Evolutionary conservation across 2,797 vertebrate genomes (phyloP).

Genomic region (Periophthalmus magnuspinnatus): DNA sequence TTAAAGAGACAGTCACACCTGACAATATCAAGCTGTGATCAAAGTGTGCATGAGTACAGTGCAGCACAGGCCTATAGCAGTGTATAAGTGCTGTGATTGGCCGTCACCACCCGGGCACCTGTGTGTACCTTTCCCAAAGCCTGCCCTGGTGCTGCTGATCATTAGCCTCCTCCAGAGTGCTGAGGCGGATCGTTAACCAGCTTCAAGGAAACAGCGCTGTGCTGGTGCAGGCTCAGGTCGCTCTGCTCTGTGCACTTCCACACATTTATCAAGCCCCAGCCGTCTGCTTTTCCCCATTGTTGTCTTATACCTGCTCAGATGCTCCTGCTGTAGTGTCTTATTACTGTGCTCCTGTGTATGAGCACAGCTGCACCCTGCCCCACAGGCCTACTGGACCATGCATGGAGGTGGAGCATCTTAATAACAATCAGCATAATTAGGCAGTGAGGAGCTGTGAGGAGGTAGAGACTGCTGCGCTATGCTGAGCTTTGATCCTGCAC

Average conservation of each 20-base stretch:
- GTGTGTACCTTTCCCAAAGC: constrained; percentile 64
- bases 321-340: constrained; percentile 11
- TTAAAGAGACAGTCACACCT: constrained; percentile 53
- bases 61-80: constrained; percentile 24
- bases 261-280: constrained; percentile 55
- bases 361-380: constrained; percentile 25
- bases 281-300: constrained; percentile 40
- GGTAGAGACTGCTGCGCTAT: constrained; percentile 6
- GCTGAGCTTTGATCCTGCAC: constrained; percentile 51
- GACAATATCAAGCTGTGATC: constrained; percentile 61
- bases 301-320: constrained; percentile 28
- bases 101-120: constrained; percentile 56
- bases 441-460: constrained; percentile 11
- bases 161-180: constrained; percentile 62
- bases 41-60: constrained; percentile 57
- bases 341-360: not conserved
- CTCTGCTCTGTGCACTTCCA: constrained; percentile 47
- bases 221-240: constrained; percentile 52
- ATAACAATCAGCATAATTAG: constrained; percentile 65
- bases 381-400: constrained; percentile 38
- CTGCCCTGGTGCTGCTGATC: constrained; percentile 61
- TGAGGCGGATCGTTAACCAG: constrained; percentile 58
- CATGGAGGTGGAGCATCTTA: constrained; percentile 51
- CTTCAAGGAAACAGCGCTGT: constrained; percentile 57
- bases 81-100: constrained; percentile 45